Base-by-base conservation (phyloP, 2,888 invertebrate genomes). In the Hybos culiciformis region DNA sequence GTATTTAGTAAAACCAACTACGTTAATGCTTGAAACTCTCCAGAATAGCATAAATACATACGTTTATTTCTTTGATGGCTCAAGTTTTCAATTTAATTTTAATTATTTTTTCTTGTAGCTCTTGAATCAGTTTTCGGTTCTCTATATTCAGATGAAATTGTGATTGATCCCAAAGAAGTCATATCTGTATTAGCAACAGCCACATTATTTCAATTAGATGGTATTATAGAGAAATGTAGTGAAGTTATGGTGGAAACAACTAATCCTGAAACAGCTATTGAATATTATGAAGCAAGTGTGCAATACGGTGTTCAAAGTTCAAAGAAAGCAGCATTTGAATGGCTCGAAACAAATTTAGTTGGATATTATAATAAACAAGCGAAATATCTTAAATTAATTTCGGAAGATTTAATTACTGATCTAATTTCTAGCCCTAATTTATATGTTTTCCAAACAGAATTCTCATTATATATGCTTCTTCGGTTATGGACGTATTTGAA, bases 361-460 rank as follows among this genome's bases (percentile, higher is more conserved):
- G 70, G 73, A 46, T 72, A 74, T 54, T 73, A 76, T 49, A 68
- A 62, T 51, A 71, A 71, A 49, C 69, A 74, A 51, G 66, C 73
- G 1, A 64, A 68, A 29, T 70, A 75, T 46, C 61, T 83, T 37
- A 69, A 69, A 51, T 73, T 75, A 51, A 75, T 83, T 52, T 77
- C 76, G 21, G 62, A 72, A n/a, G 73, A 76, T 4, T 58, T 83
- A 47, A 79, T 84, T 79, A 66, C 69, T 4, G 67, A 73, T 31
- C 60, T 83, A 21, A 70, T 81, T 20, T 63, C 69, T 11, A 76
- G 78, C 57, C 73, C 77, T 1, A 73, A 78, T 52, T 66, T 84
- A 45, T 78, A 78, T 56, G 82, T 81, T 3, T 75, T 83, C 68
- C 83, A 83, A 63, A 83, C 83, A 1, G 84, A 84, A 64, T 82